phyloP scores from a whole-genome alignment of 2,888 invertebrate species.

The Laothoe populi region DNA sequence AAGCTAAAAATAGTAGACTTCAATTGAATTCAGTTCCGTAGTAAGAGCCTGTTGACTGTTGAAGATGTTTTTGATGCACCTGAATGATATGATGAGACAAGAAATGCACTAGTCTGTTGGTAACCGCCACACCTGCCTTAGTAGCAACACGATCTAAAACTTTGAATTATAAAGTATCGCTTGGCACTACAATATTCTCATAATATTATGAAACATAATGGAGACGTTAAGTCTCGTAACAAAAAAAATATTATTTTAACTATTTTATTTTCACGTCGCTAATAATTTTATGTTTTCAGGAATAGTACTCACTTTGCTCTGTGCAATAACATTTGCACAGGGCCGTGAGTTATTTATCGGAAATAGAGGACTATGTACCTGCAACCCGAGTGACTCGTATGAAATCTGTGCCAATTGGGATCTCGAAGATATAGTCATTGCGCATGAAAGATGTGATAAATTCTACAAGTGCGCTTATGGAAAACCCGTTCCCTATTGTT shows the following conservation, averaged over 20 bases:
- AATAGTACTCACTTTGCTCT: constrained; percentile 53
- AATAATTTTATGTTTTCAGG: constrained; percentile 50
- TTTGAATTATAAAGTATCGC: too few relatives aligned
- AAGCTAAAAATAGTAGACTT: too few relatives aligned
- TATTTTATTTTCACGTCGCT: background rate
- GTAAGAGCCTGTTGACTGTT: too few relatives aligned
- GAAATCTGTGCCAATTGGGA: constrained; percentile 41
- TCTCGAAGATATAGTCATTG: constrained; percentile 32
- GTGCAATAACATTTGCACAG: constrained; percentile 55
- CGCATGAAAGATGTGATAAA: constrained; percentile 50
- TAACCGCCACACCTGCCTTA: too few relatives aligned
- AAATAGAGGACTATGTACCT: constrained; percentile 45
- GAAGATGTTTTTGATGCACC: too few relatives aligned
- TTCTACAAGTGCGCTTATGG: constrained; percentile 50
- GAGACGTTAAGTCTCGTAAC: background rate
- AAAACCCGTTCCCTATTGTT: constrained; percentile 39
- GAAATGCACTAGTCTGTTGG: too few relatives aligned
- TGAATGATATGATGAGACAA: too few relatives aligned
- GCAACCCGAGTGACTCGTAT: constrained; percentile 46
- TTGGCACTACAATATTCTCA: too few relatives aligned
- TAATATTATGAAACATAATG: too few relatives aligned
- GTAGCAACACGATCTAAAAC: too few relatives aligned
- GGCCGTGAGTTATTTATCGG: constrained; percentile 46
- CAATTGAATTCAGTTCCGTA: too few relatives aligned
- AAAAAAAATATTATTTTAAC: background rate